phyloP scores from a whole-genome alignment of 2,888 invertebrate species.

The Halocaridina rubra region DNA sequence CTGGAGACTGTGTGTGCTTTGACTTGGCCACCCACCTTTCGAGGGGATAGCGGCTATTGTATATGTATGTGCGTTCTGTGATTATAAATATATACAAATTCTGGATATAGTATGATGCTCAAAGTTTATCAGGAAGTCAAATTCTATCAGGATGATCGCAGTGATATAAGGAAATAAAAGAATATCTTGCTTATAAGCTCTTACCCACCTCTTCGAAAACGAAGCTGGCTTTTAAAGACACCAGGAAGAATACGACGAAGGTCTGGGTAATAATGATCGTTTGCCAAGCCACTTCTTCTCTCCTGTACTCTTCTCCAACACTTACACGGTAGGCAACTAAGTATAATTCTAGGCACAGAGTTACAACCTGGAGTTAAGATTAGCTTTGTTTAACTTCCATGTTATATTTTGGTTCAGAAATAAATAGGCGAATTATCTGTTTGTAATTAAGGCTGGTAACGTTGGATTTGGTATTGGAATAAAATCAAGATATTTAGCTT shows the following conservation, averaged over 20 bases:
- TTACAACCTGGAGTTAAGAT: constrained; percentile 30
- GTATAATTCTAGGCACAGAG: constrained; percentile 46
- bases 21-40: too few relatives aligned
- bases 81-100: too few relatives aligned
- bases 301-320: not conserved
- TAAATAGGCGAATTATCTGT: not conserved
- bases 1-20: too few relatives aligned
- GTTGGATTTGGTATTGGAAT: not conserved
- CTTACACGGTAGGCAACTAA: constrained; percentile 41
- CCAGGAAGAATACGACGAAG: constrained; percentile 34
- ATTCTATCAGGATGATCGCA: too few relatives aligned
- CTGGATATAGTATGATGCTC: too few relatives aligned
- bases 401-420: not conserved
- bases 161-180: too few relatives aligned
- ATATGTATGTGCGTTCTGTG: too few relatives aligned
- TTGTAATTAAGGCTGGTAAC: not conserved
- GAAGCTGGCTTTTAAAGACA: constrained; percentile 35
- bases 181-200: too few relatives aligned
- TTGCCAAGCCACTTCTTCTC: constrained; percentile 35
- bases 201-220: constrained; percentile 34
- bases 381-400: not conserved
- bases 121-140: too few relatives aligned
- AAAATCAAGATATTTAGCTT: not conserved
- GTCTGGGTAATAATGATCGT: constrained; percentile 40
- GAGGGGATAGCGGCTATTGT: too few relatives aligned